A percentile compares a stretch with the other conserved stretches of the same genome.
Evolutionary conservation across 1,140 invertebrate genomes (phyloP).

Genomic region (Macrostomum lignano): DNA sequence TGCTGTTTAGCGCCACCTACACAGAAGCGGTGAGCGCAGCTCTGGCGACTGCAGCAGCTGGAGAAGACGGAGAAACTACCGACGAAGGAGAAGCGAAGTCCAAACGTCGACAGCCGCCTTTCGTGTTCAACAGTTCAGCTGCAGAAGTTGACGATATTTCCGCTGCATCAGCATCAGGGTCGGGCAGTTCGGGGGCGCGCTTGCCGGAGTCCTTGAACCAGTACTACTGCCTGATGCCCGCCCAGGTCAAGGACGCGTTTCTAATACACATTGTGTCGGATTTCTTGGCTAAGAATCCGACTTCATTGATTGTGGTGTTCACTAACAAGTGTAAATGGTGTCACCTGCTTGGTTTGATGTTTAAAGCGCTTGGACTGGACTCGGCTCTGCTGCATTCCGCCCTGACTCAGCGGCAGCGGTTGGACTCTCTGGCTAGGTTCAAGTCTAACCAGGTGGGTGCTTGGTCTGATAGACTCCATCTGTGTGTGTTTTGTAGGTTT

Average conservation of each 20-base stretch:
- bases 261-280: conserved; percentile 55
- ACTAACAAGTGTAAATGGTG: conserved; percentile 62
- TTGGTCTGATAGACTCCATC: too few relatives aligned
- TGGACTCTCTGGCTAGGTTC: conserved; percentile 21
- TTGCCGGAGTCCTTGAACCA: conserved; percentile 60
- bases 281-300: conserved; percentile 40
- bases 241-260: conserved; percentile 66
- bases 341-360: conserved; percentile 4
- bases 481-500: too few relatives aligned
- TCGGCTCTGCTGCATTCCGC: conserved; percentile 1
- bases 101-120: too few relatives aligned
- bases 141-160: too few relatives aligned
- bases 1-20: conserved; percentile 28
- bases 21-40: conserved; percentile 16
- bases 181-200: conserved; percentile 54
- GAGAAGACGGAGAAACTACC: conserved; percentile 3
- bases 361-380: conserved; percentile 1
- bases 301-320: conserved; percentile 62
- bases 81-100: conserved; percentile 33
- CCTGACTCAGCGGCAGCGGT: conserved; percentile 32
- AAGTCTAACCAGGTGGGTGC: conserved; percentile 26
- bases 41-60: conserved; percentile 1
- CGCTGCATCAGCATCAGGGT: too few relatives aligned
- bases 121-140: too few relatives aligned
- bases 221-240: conserved; percentile 56